Conservation (phyloP, 1,140 invertebrate species). For the Leptinotarsa undecemlineata region DNA sequence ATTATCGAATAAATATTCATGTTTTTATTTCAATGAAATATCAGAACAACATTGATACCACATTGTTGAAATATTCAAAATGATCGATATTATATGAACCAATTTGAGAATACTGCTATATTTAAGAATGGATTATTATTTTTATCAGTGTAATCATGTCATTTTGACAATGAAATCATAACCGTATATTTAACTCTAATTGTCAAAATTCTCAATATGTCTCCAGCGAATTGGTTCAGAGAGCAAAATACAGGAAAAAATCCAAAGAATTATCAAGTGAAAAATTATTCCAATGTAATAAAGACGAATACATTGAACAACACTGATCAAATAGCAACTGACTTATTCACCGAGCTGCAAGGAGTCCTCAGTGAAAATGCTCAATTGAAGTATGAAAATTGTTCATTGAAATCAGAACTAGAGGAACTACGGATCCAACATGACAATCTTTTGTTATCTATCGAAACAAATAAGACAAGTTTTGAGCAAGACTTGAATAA, state of each 20-base stretch:
- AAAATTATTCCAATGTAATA: slow-evolving; percentile 8
- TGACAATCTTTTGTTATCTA: slow-evolving; percentile 10
- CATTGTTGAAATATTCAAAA: no score
- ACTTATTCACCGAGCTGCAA: slow-evolving; percentile 13
- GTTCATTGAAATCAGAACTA: slow-evolving; percentile 16
- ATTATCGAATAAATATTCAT: no score
- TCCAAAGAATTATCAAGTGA: background rate
- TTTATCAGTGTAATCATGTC: no score
- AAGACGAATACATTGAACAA: slow-evolving; percentile 2
- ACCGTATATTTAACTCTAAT: background rate
- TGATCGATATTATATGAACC: no score
- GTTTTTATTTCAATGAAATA: no score
- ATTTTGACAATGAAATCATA: no score
- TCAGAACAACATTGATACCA: no score
- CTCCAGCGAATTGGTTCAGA: slow-evolving; percentile 9
- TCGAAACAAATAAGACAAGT: background rate
- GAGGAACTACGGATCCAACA: slow-evolving; percentile 13
- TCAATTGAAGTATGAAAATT: slow-evolving; percentile 23
- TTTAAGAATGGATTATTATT: no score
- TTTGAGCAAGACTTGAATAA: slow-evolving; percentile 28
- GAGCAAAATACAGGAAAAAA: slow-evolving; percentile 14
- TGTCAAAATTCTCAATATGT: slow-evolving; percentile 33
- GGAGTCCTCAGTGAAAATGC: slow-evolving; percentile 15
- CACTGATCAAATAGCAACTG: background rate
- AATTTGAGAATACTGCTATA: no score